Evolutionary conservation across 1,140 invertebrate species (phyloP).

Genomic region (Muscidifurax raptorellus): DNA sequence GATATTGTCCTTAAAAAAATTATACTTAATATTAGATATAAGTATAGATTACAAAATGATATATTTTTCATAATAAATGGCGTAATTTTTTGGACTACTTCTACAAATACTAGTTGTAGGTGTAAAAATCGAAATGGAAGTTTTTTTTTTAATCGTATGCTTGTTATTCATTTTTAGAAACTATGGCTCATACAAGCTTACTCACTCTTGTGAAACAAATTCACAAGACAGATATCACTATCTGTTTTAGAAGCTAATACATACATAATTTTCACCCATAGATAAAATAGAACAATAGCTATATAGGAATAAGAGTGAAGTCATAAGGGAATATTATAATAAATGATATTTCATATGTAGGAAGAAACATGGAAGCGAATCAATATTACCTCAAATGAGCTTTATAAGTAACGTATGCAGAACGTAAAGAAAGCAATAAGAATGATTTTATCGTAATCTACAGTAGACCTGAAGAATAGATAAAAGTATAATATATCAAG

Average conservation of each 20-base stretch:
- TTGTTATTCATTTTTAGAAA: neutral
- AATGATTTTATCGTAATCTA: neutral
- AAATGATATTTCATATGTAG: neutral
- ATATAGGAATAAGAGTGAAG: neutral
- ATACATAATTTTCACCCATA: neutral
- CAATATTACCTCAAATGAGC: neutral
- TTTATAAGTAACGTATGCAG: neutral
- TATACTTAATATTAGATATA: neutral
- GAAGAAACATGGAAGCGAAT: neutral
- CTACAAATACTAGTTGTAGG: too few species aligned
- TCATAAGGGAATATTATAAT: neutral
- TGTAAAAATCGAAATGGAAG: too few species aligned
- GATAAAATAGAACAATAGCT: neutral
- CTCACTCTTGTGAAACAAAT: neutral
- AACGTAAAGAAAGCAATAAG: neutral
- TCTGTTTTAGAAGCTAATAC: slow-evolving; percentile 12
- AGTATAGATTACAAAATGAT: neutral
- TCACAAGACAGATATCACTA: slow-evolving; percentile 15
- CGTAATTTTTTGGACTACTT: too few species aligned
- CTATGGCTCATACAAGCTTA: neutral
- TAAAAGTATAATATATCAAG: too few species aligned
- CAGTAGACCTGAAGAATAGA: too few species aligned
- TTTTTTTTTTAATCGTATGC: neutral
- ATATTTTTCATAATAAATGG: neutral
- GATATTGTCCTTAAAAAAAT: slow-evolving; percentile 14